phyloP scores from a whole-genome alignment of 2,888 invertebrate species.

The Eupithecia tripunctaria region DNA sequence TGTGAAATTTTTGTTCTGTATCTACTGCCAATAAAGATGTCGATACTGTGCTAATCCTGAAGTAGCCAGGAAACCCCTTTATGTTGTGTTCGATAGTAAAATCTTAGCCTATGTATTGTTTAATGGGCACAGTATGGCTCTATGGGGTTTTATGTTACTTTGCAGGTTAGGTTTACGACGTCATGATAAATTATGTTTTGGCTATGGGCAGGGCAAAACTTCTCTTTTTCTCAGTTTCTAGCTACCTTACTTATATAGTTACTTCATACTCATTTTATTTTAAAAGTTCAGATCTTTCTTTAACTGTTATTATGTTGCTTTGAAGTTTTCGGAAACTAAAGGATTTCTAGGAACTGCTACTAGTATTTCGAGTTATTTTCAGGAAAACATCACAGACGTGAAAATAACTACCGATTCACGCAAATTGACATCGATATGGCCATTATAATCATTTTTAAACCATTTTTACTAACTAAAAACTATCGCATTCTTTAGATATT shows the following conservation, averaged over 20 bases:
- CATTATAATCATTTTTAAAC: not conserved
- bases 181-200: slow-evolving; percentile 28
- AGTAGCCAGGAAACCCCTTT: slow-evolving; percentile 71
- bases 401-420: not conserved
- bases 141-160: slow-evolving; percentile 26
- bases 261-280: not conserved
- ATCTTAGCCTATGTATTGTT: slow-evolving; percentile 74
- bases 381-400: not conserved
- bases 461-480: no score
- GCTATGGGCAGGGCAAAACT: not conserved
- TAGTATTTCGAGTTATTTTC: not conserved
- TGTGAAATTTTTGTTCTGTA: not conserved
- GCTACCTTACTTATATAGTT: no score
- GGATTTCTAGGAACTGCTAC: not conserved
- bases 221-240: no score
- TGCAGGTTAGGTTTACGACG: slow-evolving; percentile 24
- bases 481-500: no score
- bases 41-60: slow-evolving; percentile 52
- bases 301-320: no score
- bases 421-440: not conserved
- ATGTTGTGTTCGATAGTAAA: slow-evolving; percentile 75
- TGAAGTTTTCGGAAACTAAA: no score
- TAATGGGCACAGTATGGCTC: slow-evolving; percentile 48
- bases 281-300: no score
- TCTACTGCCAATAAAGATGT: not conserved